Percentiles rank a stretch among this genome's conserved stretches.
These are phyloP conservation scores for Ammospiza maritima DNA, from an alignment of 2,797 vertebrate species.

Conservation along the genomic window DNA sequence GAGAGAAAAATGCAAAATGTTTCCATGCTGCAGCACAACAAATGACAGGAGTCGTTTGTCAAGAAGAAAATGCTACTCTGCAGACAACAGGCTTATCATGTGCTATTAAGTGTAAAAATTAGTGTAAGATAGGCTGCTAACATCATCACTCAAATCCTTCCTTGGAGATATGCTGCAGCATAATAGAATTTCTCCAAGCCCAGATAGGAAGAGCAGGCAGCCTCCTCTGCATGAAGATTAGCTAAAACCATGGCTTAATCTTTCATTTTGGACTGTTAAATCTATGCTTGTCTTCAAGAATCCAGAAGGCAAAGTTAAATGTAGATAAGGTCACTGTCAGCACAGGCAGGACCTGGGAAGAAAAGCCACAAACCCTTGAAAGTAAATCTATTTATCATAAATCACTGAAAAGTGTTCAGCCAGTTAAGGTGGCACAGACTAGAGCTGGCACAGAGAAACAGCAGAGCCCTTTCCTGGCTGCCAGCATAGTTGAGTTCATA, in stretches of 20 bases:
- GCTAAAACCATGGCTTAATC: background rate
- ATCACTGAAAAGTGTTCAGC: background rate
- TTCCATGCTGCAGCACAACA: background rate
- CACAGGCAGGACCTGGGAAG: background rate
- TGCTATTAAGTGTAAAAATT: constrained; percentile 14
- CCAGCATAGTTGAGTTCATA: background rate
- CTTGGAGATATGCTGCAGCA: background rate
- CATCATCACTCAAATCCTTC: constrained; percentile 26
- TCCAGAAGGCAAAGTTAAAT: constrained; percentile 11
- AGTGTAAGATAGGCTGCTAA: constrained; percentile 25
- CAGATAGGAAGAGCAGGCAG: constrained; percentile 6
- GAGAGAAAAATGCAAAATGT: background rate
- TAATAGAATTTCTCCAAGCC: background rate
- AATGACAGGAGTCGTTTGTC: background rate
- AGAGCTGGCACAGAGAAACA: background rate
- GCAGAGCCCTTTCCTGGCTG: background rate
- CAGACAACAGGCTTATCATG: background rate
- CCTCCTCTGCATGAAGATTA: constrained; percentile 21
- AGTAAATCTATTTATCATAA: constrained; percentile 3
- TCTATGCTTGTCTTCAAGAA: constrained; percentile 3
- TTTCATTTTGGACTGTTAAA: constrained; percentile 8
- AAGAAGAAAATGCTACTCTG: background rate
- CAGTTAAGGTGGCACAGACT: background rate
- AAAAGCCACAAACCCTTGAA: background rate
- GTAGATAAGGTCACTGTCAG: background rate